phyloP scores from a whole-genome alignment of 2,113 vertebrate species.

The Ceuthmochares aereus region DNA sequence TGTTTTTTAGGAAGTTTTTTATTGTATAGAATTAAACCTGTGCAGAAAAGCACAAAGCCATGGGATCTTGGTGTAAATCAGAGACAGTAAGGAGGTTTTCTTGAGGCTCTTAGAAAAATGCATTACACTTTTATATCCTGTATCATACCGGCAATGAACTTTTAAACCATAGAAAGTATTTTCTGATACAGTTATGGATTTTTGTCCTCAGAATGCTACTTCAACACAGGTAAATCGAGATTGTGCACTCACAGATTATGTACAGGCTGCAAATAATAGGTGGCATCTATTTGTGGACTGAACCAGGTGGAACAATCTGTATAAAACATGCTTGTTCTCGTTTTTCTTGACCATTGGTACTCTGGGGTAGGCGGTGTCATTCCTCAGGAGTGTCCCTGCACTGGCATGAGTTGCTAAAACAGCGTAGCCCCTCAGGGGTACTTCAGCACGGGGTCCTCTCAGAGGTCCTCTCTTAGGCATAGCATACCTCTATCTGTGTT shows the following conservation, averaged over 20 bases:
- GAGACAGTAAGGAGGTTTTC: neutral
- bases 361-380: neutral
- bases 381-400: neutral
- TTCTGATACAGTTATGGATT: neutral
- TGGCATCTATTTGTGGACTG: neutral
- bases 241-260: neutral
- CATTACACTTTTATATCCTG: neutral
- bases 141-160: neutral
- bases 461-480: neutral
- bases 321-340: neutral
- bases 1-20: neutral
- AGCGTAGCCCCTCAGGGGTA: neutral
- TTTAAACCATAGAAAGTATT: neutral
- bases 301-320: neutral
- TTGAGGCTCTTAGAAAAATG: neutral
- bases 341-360: neutral
- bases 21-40: neutral
- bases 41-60: neutral
- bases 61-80: neutral
- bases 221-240: neutral
- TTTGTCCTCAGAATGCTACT: neutral
- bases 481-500: fast-evolving
- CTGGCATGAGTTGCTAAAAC: fast-evolving
- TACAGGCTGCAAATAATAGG: neutral
- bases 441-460: neutral